Evolutionary conservation across 2,888 invertebrate genomes (phyloP).

Genomic region (Caenorhabditis drosophilae): DNA sequence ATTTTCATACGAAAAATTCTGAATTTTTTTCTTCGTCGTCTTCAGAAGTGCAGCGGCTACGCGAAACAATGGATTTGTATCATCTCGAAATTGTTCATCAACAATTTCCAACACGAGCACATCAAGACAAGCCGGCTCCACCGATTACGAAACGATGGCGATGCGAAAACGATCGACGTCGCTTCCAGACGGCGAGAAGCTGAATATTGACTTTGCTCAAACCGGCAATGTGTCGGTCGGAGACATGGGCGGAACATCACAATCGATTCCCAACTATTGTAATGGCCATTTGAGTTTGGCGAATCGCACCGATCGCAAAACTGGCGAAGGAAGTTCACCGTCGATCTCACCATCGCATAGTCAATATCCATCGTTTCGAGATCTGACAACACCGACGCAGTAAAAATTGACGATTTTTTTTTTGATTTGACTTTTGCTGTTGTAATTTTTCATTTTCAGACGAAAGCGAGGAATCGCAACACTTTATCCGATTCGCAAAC

Average conservation of each 20-base stretch:
- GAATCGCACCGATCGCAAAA: neutral
- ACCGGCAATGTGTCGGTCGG: conserved; percentile 9
- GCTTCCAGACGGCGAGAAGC: conserved; percentile 56
- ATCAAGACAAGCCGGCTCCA: conserved; percentile 6
- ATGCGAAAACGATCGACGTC: conserved; percentile 50
- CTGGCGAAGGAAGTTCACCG: conserved; percentile 11
- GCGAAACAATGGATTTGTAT: conserved; percentile 27
- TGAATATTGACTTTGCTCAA: conserved; percentile 34
- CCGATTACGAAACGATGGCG: conserved; percentile 34
- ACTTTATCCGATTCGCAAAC: conserved; percentile 46
- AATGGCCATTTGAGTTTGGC: neutral
- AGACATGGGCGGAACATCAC: conserved; percentile 3
- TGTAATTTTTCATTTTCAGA: conserved; percentile 23
- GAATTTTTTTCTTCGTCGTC: no score
- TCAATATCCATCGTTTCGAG: conserved; percentile 50
- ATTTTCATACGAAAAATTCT: no score
- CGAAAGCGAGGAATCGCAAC: conserved; percentile 45
- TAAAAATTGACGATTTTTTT: conserved; percentile 9
- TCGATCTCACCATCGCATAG: conserved; percentile 47
- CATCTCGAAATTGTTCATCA: conserved; percentile 26
- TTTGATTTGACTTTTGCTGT: neutral
- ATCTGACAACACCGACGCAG: conserved; percentile 30
- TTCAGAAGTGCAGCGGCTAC: no score
- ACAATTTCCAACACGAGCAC: conserved; percentile 23
- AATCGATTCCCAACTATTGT: neutral